Base-by-base conservation (phyloP, 2,113 vertebrate species). In the Suricata suricatta region DNA sequence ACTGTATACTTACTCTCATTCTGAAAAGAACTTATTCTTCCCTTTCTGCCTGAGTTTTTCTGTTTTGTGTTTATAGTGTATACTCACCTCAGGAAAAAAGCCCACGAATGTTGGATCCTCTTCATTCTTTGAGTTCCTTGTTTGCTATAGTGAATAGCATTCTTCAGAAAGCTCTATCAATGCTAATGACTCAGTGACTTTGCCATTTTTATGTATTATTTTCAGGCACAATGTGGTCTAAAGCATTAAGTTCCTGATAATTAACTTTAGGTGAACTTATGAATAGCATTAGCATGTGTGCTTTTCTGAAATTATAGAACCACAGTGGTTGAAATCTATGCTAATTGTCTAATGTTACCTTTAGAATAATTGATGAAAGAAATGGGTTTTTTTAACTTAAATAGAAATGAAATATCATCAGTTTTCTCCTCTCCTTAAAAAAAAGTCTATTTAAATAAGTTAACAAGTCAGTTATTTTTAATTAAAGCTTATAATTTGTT, bases 241-340 rank as follows among this genome's bases (percentile, higher is more conserved):
- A 95, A 66, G 71, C 50, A 88, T 52, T 79, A 88, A 77, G 12
- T 96, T 95, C 50, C 35, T 96, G 21, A 90, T 35, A 84, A 0
- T 91, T 95, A 88, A 91, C 82, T 86, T 93, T 72, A 27, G 27
- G 33, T 95, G 81, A 88, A 93, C 25, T 94, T 95, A 63, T 0
- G 13, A 95, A 86, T 77, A 92, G 13, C 9, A 76, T 71, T 35
- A 60, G 50, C 89, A 94, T 95, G 29, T 92, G 4, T 92, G 4
- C 74, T 92, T 69, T 97, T 95, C 12, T 33, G 66, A 93, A 96
- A 97, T 91, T 88, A 72, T 1, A 95, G 81, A 97, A 68, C 19
- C 47, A 94, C 16, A 84, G 52, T 80, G 80, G 68, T 93, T 86
- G n/a, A 76, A 93, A 68, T 76, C 33, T 38, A 14, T 93, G 25